These are phyloP conservation scores for Meteorus cinctellus DNA, from an alignment of 2,888 invertebrate genomes.

Conservation along the genomic window DNA sequence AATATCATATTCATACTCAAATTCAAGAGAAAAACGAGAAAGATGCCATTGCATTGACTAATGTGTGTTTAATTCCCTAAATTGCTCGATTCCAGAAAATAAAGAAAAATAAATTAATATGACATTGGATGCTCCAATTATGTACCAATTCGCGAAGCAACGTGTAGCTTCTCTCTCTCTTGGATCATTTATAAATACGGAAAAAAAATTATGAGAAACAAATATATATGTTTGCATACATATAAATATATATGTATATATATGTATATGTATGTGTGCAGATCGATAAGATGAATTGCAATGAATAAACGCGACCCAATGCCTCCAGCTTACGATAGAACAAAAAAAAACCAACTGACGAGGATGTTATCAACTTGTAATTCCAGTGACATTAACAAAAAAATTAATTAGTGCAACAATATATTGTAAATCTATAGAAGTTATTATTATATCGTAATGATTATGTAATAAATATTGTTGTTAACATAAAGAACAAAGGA, in stretches of 20 bases:
- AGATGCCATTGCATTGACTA: background rate
- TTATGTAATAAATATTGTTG: conserved; percentile 74
- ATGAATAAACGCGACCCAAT: conserved; percentile 52
- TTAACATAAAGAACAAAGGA: conserved; percentile 66
- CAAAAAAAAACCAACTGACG: conserved; percentile 46
- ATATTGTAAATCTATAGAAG: conserved; percentile 72
- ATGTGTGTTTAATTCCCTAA: conserved; percentile 45
- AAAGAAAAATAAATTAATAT: background rate
- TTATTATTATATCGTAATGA: conserved; percentile 72
- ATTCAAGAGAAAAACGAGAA: background rate
- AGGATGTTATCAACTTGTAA: conserved; percentile 69
- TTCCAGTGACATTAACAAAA: conserved; percentile 71
- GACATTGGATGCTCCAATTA: conserved; percentile 13
- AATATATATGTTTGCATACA: background rate
- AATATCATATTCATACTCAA: background rate
- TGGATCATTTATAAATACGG: conserved; percentile 26
- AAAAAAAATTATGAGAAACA: conserved; percentile 3
- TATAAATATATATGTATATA: background rate
- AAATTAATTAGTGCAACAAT: conserved; percentile 70
- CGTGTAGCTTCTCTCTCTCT: conserved; percentile 19
- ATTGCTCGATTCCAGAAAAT: conserved; percentile 21
- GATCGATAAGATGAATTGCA: conserved; percentile 33
- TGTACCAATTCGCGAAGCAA: conserved; percentile 31
- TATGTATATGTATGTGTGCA: conserved; percentile 1
- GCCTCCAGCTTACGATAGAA: conserved; percentile 61